Percentiles rank a stretch among this genome's conserved stretches.
phyloP scores from a whole-genome alignment of 1,140 invertebrate genomes.

The Tetramorium simillimum region DNA sequence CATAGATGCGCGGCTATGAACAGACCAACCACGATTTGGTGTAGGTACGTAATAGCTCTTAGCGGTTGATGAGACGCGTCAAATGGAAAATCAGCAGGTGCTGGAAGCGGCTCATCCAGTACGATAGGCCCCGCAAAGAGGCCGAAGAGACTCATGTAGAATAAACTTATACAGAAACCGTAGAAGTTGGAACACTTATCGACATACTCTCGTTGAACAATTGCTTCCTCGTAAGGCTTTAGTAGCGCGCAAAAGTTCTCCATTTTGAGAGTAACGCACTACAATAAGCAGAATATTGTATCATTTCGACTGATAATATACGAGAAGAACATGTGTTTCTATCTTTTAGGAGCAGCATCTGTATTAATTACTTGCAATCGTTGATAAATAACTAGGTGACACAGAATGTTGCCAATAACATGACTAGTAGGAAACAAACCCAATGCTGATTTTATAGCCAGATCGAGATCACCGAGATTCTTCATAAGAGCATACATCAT shows the following conservation, averaged over 20 bases:
- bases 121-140: constrained; percentile 67
- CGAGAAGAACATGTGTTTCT: neutral
- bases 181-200: constrained; percentile 59
- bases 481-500: neutral
- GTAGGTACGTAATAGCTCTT: constrained; percentile 4
- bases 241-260: constrained; percentile 21
- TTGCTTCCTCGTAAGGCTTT: neutral
- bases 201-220: constrained; percentile 27
- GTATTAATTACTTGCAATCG: constrained; percentile 37
- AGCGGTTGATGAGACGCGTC: constrained; percentile 23
- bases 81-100: constrained; percentile 52
- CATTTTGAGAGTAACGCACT: constrained; percentile 29
- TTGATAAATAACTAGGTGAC: constrained; percentile 3
- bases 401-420: constrained; percentile 29
- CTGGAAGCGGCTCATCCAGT: constrained; percentile 40
- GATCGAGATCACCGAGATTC: constrained; percentile 4
- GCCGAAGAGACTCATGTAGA: constrained; percentile 61
- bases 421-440: constrained; percentile 5
- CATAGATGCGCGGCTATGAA: neutral
- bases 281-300: neutral
- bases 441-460: neutral
- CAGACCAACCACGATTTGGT: constrained; percentile 27
- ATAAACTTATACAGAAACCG: constrained; percentile 44
- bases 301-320: neutral
- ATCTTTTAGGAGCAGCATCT: neutral